These are phyloP conservation scores for Rhombomys opimus DNA, from an alignment of 2,113 vertebrate species.

Conservation along the genomic window DNA sequence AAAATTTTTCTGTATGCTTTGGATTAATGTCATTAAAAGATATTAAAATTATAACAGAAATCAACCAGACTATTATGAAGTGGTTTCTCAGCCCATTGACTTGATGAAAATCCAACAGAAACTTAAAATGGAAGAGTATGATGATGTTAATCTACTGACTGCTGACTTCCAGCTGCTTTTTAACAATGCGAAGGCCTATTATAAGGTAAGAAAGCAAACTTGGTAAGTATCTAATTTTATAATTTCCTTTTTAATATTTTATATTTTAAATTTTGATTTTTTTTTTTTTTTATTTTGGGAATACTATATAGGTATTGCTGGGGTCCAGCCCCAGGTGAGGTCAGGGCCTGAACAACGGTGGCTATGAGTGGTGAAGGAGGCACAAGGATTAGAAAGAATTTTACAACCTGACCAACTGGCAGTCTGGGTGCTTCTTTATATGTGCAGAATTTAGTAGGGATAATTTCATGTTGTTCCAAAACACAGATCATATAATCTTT, in stretches of 20 bases:
- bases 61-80: constrained; percentile 98
- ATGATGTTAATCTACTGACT: constrained; percentile 96
- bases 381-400: too few species aligned
- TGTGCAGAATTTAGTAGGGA: too few species aligned
- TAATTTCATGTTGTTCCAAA: too few species aligned
- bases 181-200: constrained; percentile 97
- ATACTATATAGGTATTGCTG: neutral
- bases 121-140: constrained; percentile 99
- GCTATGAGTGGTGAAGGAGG: too few species aligned
- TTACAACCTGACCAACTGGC: too few species aligned
- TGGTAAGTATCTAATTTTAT: constrained; percentile 30
- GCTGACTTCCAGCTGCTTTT: constrained; percentile 97
- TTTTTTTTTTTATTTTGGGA: neutral
- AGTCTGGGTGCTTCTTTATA: too few species aligned
- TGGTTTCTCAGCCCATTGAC: constrained; percentile 98
- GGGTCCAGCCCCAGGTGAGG: too few species aligned
- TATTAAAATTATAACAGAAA: constrained; percentile 89
- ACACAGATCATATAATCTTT: too few species aligned
- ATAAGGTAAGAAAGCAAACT: constrained; percentile 90
- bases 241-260: neutral
- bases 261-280: neutral
- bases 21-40: constrained; percentile 69
- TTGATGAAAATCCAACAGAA: constrained; percentile 99
- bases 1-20: constrained; percentile 60
- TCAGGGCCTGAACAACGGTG: too few species aligned